Evolutionary conservation across 30 jellyfish, hydroid and myxozoan genomes (phyloP).

Genomic region (Calvadosia cruxmelitensis): DNA sequence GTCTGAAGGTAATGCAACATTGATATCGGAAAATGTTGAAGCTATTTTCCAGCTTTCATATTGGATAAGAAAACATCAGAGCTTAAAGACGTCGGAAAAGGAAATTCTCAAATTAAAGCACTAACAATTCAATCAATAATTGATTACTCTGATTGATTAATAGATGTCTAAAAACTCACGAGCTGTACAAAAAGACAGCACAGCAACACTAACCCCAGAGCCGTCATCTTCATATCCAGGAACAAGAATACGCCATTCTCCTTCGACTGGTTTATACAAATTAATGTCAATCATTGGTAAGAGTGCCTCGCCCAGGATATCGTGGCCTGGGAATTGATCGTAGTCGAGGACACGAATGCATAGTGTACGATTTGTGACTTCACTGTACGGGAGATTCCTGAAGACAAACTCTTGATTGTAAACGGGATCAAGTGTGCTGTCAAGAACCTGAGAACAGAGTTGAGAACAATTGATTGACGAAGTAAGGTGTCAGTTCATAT

Average conservation of each 20-base stretch:
- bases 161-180: no score
- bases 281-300: constrained; percentile 63
- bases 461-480: no score
- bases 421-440: constrained; percentile 56
- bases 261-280: constrained; percentile 24
- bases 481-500: no score
- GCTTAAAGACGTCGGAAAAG: no score
- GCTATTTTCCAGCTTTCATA: no score
- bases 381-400: constrained; percentile 46
- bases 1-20: no score
- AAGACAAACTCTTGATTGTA: constrained; percentile 59
- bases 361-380: constrained; percentile 47
- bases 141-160: no score
- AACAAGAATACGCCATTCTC: constrained; percentile 68
- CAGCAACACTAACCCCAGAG: neutral
- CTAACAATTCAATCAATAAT: no score
- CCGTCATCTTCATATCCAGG: constrained; percentile 66
- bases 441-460: constrained; percentile 38
- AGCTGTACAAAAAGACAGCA: no score
- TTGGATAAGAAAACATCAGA: no score
- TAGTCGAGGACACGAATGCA: constrained; percentile 62
- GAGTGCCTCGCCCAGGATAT: constrained; percentile 57
- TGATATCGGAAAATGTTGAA: no score
- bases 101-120: no score
- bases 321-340: constrained; percentile 61